These are phyloP conservation scores for Pelobates fuscus DNA, from an alignment of 2,113 vertebrate genomes.

Conservation along the genomic window DNA sequence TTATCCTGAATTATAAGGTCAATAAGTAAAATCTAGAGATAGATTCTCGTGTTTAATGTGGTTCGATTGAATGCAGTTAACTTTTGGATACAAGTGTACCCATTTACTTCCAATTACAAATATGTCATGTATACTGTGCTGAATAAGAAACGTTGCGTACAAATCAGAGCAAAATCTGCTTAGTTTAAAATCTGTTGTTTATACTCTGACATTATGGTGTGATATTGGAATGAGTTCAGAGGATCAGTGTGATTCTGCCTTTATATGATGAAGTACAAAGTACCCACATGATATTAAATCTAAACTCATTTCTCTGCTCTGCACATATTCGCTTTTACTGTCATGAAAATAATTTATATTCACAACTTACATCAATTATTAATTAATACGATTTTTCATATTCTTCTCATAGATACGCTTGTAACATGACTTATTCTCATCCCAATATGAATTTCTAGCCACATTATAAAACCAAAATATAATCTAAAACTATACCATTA, in stretches of 20 bases:
- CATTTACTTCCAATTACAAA: not conserved
- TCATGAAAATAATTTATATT: constrained; percentile 40
- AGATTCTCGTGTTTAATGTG: too few relatives aligned
- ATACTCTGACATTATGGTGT: not conserved
- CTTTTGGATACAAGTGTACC: too few relatives aligned
- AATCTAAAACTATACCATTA: too few relatives aligned
- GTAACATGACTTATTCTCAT: not conserved
- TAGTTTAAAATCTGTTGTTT: not conserved
- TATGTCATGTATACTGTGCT: not conserved
- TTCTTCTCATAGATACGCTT: not conserved
- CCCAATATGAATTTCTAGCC: not conserved
- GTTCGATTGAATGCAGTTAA: too few relatives aligned
- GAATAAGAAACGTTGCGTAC: not conserved
- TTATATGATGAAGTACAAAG: not conserved
- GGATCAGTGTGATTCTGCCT: not conserved
- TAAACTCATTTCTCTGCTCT: not conserved
- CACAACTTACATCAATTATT: constrained; percentile 30
- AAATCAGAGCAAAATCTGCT: not conserved
- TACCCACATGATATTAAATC: constrained; percentile 16
- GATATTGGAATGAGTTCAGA: not conserved
- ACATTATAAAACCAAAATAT: too few relatives aligned
- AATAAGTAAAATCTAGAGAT: too few relatives aligned
- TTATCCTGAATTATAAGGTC: too few relatives aligned
- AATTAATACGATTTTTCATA: constrained; percentile 22
- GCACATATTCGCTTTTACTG: not conserved